Conservation (phyloP, 2,888 invertebrate genomes). For the Lamellibrachia satsuma region DNA sequence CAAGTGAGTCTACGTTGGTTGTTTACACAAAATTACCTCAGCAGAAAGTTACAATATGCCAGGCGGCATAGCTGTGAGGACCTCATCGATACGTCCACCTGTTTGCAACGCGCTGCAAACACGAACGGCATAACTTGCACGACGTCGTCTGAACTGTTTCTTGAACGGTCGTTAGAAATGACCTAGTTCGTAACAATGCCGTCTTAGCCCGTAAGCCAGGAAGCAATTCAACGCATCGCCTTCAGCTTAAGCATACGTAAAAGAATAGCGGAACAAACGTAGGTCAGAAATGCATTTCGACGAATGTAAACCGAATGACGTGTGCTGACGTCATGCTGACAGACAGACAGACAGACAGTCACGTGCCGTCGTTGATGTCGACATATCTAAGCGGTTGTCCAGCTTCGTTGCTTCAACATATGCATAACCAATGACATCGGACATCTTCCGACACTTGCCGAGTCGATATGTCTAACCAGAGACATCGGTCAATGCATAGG, state of each 20-base stretch:
- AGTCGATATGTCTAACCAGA: not conserved
- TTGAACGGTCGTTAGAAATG: not conserved
- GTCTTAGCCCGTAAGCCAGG: not conserved
- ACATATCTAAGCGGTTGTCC: no score
- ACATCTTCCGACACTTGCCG: not conserved
- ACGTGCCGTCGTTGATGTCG: no score
- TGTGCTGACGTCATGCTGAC: not conserved
- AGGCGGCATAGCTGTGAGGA: no score
- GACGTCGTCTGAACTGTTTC: not conserved
- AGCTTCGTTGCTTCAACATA: no score
- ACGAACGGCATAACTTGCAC: no score
- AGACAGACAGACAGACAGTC: not conserved
- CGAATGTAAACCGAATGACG: not conserved
- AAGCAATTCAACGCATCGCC: not conserved
- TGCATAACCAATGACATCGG: not conserved
- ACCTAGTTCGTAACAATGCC: not conserved
- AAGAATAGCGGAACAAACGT: not conserved
- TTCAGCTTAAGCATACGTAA: not conserved
- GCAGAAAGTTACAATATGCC: no score
- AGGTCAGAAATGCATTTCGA: not conserved
- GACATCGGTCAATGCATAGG: not conserved
- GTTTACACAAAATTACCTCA: no score
- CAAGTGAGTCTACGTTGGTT: no score
- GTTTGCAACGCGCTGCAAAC: no score
- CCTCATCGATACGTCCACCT: no score